Evolutionary conservation across 2,113 vertebrate species (phyloP), one percentile per base, ranked within the genome.

Genomic region (Xenus cinereus): DNA sequence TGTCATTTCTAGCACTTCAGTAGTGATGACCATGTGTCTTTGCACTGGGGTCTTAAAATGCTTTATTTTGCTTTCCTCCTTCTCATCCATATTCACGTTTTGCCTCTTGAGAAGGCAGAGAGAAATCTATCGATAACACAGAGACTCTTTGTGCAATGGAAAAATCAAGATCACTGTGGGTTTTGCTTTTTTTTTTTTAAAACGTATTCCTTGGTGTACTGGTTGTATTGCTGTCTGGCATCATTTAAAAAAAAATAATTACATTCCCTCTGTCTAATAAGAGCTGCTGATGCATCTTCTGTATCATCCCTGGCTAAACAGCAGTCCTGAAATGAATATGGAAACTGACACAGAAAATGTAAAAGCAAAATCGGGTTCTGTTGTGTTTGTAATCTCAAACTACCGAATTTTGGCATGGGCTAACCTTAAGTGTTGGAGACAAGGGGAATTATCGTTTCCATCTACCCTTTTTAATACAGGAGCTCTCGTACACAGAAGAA

Each of bases 11-110:
- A 28, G 10, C 6, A 9, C 69, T 56, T 8, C 8, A 12, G 33
- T 14, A 59, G 37, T n/a, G 23, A 3, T 1, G 3, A 7, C 14
- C 4, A 1, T 19, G 20, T 45, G 18, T 32, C n/a, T 80, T 14
- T 6, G 15, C 23, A 4, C 4, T 0, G 39, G 12, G 8, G 12
- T 41, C 30, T 48, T 62, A 46, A 32, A 26, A 26, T 48, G 23
- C 17, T 9, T 28, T 26, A 9, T 43, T 60, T 26, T 37, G 6
- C 46, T 8, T 76, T n/a, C 26, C 4, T 51, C 9, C 23, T 86
- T 10, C 48, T 62, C 30, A 57, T 54, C 54, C 35, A 3, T 24
- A 3, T n/a, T 41, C 7, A 3, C 0, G 2, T 6, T 6, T 60
- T 35, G 23, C 3, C 26, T 57, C 60, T 63, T n/a, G 53, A 59